Base-by-base conservation (phyloP, 2,797 vertebrate genomes). In the Triplophysa bombifrons region DNA sequence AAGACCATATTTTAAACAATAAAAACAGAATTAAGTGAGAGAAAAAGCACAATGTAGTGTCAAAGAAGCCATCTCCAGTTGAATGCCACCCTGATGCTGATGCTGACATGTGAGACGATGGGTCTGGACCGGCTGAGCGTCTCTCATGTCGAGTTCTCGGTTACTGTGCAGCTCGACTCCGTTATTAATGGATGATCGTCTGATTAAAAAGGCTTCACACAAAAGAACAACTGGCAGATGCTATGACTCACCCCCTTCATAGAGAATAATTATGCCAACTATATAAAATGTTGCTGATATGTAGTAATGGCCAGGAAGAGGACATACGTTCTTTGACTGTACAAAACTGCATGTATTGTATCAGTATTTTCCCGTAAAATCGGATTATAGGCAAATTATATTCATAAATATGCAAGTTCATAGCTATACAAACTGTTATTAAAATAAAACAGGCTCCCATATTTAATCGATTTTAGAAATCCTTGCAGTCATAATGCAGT, bases 101-200 rank as follows among this genome's bases (percentile, higher is more conserved):
- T 60, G 67, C 58, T 63, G 82, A 84, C 80, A 80, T 75, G 63
- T 80, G 84, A 78, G 64, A 64, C 56, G 48, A 34, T 61, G 17
- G 61, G 60, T 84, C 86, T 84, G 85, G 83, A 87, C 65, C 51
- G 78, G 76, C 64, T 30, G 72, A 41, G 63, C 11, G 67, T 80
- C 77, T 89, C 90, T 94, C 89, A 3, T 61, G 84, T 93, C 92
- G 84, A 91, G 72, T 82, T 88, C 80, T 93, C 86, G 17, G 86
- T 91, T 92, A 89, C 22, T 87, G 30, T 30, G 4, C 88, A 91
- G 88, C 87, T 58, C 56, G 38, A 76, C 68, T 76, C 88, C 83
- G 90, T 95, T 91, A 94, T 91, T 94, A 91, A 93, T 92, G 85
- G 84, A 94, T 92, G 88, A 89, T 76, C 83, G 71, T 65, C 86